A percentile compares a stretch with the other conserved stretches of the same genome.
Conservation (phyloP, 2,797 vertebrate genomes). For the Spinus olivaceus region DNA sequence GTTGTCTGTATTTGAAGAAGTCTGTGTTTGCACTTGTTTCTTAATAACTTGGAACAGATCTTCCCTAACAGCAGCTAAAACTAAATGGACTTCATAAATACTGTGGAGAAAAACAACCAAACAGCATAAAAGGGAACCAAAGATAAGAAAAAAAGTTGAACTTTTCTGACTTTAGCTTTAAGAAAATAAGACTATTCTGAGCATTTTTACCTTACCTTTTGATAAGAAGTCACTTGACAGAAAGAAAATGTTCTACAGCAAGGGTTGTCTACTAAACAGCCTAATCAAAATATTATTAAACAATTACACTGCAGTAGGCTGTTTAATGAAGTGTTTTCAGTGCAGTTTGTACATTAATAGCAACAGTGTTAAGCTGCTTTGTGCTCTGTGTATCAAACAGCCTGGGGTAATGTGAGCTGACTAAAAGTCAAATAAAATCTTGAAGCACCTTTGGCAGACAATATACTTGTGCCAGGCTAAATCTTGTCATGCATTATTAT, state of each 20-base stretch:
- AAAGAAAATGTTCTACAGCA: slow-evolving; percentile 70
- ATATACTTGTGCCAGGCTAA: slow-evolving; percentile 64
- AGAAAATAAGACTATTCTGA: neutral
- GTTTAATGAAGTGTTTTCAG: slow-evolving; percentile 88
- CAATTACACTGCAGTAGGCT: slow-evolving; percentile 81
- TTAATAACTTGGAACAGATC: neutral
- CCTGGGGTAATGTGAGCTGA: slow-evolving; percentile 68
- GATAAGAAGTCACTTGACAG: slow-evolving; percentile 56
- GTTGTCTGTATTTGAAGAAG: neutral
- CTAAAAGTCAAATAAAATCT: slow-evolving; percentile 71
- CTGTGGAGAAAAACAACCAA: neutral
- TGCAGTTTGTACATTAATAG: slow-evolving; percentile 82
- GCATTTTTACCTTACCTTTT: slow-evolving; percentile 43
- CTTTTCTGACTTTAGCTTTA: neutral
- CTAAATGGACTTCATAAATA: neutral
- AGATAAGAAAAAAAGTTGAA: neutral
- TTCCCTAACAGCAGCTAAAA: neutral
- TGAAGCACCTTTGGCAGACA: slow-evolving; percentile 67
- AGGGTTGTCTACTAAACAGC: slow-evolving; percentile 76
- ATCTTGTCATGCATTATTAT: slow-evolving; percentile 53
- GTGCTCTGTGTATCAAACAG: slow-evolving; percentile 80
- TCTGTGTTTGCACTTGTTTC: neutral
- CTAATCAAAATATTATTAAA: slow-evolving; percentile 87
- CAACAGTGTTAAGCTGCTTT: slow-evolving; percentile 76
- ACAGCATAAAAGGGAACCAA: neutral